Evolutionary conservation across 2,888 invertebrate species (phyloP), one percentile per base, ranked within the genome.

Genomic region (Chironomus riparius): DNA sequence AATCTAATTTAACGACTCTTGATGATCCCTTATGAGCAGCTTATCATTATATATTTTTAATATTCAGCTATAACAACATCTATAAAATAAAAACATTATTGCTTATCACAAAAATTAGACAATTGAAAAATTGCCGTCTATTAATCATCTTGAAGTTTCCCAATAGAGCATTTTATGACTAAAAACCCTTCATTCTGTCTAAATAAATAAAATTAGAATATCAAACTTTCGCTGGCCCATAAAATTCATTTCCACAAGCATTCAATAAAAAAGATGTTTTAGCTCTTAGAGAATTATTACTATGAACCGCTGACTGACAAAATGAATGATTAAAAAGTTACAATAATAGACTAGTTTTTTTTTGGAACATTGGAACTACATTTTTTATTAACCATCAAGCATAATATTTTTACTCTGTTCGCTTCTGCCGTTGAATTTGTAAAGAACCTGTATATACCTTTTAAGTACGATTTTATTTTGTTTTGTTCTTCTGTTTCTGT

Each of bases 101-200:
- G 56, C 65, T 65, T 65, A 65, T 65, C 65, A 65, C 21, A 56
- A 18, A 56, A 56, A 56, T 56, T 72, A 56, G 72, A 61, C 72
- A 72, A 72, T 72, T 61, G 72, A 72, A 50, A 28, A 61, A 72
- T 72, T 72, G 61, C 21, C 24, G 50, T 70, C 70, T 10, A 70
- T 50, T 48, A 72, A 72, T 72, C 72, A 50, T 70, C 22, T 68
- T 56, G n/a, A 56, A 38, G 56, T 15, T 24, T 71, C 56, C 28
- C 24, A 70, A 13, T 70, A 70, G 18, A 13, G n/a, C n/a, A 15
- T 48, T 47, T 7, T 62, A 28, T 71, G 56, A 56, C 69, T 5
- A n/a, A 15, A 56, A 56, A 56, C n/a, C 18, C 15, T 56, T 56
- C n/a, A 15, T 15, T 56, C 15, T 56, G 18, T 28, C 24, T 71